Percentiles rank a stretch among this genome's conserved stretches.
phyloP scores from a whole-genome alignment of 1,140 invertebrate species.

The Tetragonula clypearis region DNA sequence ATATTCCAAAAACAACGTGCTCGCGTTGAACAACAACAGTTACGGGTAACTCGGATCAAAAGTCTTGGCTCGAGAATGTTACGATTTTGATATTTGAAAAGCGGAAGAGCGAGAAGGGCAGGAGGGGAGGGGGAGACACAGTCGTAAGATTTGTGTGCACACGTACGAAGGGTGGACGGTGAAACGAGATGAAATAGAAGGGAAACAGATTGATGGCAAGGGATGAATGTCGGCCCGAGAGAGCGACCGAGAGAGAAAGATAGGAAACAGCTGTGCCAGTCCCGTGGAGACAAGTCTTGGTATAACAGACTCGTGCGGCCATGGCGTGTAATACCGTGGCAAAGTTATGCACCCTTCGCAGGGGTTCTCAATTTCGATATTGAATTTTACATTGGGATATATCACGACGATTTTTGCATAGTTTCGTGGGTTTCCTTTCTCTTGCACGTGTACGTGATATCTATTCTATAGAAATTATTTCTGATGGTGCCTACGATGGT shows the following conservation, averaged over 20 bases:
- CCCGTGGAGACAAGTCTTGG: constrained; percentile 71
- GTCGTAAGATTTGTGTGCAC: constrained; percentile 21
- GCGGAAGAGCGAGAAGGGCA: not conserved
- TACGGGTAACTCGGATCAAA: not conserved
- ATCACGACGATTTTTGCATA: not conserved
- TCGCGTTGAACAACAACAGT: not conserved
- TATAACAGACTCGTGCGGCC: constrained; percentile 62
- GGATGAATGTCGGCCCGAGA: constrained; percentile 50
- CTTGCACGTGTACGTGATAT: not conserved
- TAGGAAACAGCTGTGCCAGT: constrained; percentile 72
- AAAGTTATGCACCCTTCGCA: constrained; percentile 69
- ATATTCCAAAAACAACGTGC: not conserved
- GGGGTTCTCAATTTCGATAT: constrained; percentile 64
- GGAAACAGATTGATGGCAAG: constrained; percentile 63
- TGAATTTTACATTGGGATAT: not conserved
- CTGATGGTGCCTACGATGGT: too few species aligned
- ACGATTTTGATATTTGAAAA: constrained; percentile 36
- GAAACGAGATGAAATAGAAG: constrained; percentile 57
- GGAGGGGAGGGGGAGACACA: not conserved
- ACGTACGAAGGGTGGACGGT: constrained; percentile 54
- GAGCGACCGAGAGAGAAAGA: constrained; percentile 62
- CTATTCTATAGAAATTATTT: not conserved
- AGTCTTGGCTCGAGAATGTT: constrained; percentile 3
- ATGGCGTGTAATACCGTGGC: constrained; percentile 54
- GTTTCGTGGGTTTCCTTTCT: not conserved